Percentiles rank a stretch among this genome's conserved stretches.
These are phyloP conservation scores for Megalonaias nervosa DNA, from an alignment of 1,140 invertebrate species.

Conservation along the genomic window DNA sequence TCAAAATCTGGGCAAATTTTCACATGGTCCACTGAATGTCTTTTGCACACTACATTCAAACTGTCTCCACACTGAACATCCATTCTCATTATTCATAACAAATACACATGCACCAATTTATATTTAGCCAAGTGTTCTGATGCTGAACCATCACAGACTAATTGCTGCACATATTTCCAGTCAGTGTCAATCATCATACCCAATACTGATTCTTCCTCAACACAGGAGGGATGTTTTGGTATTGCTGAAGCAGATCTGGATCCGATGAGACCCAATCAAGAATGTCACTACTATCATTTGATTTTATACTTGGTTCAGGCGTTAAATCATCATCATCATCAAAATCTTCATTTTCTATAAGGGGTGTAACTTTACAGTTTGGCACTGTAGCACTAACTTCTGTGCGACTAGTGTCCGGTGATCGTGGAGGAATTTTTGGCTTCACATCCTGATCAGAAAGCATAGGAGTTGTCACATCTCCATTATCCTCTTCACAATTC, in stretches of 20 bases:
- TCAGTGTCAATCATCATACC: constrained; percentile 18
- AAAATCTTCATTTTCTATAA: constrained; percentile 32
- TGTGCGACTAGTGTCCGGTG: constrained; percentile 46
- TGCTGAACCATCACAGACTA: no score
- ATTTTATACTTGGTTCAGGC: constrained; percentile 11
- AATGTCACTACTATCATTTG: constrained; percentile 25
- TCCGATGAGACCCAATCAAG: constrained; percentile 40
- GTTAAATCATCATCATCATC: constrained; percentile 7
- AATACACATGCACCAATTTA: no score
- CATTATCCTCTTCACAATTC: constrained; percentile 15
- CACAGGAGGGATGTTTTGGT: constrained; percentile 29
- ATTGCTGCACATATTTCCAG: no score
- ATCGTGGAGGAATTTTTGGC: constrained; percentile 35
- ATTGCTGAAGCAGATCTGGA: constrained; percentile 40
- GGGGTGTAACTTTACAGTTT: constrained; percentile 58
- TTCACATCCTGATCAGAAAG: constrained; percentile 23
- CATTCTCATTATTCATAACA: no score
- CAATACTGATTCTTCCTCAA: constrained; percentile 43
- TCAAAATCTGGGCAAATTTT: no score
- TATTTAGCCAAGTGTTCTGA: no score
- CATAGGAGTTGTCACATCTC: constrained; percentile 25
- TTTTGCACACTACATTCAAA: no score
- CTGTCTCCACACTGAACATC: no score
- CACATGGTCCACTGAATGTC: no score
- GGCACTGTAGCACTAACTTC: constrained; percentile 60